These are phyloP conservation scores for Limnephilus marmoratus DNA, from an alignment of 2,888 invertebrate genomes.

Conservation along the genomic window DNA sequence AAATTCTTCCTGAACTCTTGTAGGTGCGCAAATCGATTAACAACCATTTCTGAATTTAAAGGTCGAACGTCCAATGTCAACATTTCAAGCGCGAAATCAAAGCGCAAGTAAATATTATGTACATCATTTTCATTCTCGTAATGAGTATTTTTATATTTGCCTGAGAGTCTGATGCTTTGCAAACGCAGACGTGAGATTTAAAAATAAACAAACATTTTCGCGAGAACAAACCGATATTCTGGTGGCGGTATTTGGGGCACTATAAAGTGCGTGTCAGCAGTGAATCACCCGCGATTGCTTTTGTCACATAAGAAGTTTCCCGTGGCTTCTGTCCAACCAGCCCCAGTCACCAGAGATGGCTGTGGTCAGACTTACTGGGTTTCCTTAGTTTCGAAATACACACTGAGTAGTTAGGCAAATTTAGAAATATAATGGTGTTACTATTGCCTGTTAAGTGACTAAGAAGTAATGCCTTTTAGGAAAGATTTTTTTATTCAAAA, in stretches of 20 bases:
- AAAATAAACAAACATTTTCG: neutral
- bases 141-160: neutral
- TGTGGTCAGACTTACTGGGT: slow-evolving; percentile 18
- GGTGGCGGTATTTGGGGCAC: neutral
- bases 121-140: neutral
- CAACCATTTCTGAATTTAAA: neutral
- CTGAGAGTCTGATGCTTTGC: neutral
- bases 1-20: slow-evolving; percentile 22
- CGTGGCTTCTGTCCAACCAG: slow-evolving; percentile 8
- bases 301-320: neutral
- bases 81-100: neutral
- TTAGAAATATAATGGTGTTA: neutral
- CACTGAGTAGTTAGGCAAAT: neutral
- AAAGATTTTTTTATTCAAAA: neutral
- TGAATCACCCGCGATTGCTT: neutral
- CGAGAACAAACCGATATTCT: neutral
- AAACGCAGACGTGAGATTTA: neutral
- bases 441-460: neutral
- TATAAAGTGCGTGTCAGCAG: neutral
- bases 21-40: neutral
- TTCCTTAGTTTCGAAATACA: slow-evolving; percentile 20
- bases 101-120: neutral
- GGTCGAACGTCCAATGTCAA: neutral
- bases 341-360: slow-evolving; percentile 16
- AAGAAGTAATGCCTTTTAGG: neutral